Conservation (phyloP, 2,113 vertebrate genomes). For the Coptodon bakossiorum region DNA sequence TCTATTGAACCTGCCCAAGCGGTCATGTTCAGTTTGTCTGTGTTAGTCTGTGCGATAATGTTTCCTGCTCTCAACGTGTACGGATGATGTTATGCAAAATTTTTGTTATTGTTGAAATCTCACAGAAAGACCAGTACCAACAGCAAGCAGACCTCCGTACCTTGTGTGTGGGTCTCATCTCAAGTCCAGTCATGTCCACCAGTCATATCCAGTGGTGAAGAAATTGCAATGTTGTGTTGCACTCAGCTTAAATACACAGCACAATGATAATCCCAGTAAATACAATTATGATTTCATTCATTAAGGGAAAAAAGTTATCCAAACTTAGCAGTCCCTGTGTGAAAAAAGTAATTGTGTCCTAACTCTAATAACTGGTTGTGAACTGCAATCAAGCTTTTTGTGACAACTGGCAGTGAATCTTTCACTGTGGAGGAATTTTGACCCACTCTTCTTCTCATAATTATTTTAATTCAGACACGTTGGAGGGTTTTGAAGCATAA, state of each 20-base stretch:
- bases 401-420: background rate
- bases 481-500: background rate
- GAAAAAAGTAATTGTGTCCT: background rate
- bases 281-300: background rate
- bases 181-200: background rate
- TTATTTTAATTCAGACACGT: background rate
- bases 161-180: background rate
- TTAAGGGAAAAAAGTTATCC: background rate
- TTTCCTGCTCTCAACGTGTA: slow-evolving; percentile 35
- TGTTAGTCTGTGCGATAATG: slow-evolving; percentile 9
- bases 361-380: background rate
- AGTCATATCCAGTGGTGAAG: background rate
- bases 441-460: background rate
- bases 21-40: background rate
- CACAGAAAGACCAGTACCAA: background rate
- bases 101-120: background rate
- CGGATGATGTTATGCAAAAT: background rate
- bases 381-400: background rate
- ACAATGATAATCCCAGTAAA: background rate
- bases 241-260: background rate
- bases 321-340: background rate
- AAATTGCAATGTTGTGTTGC: background rate
- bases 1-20: slow-evolving; percentile 13
- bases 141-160: background rate
- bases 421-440: background rate